Evolutionary conservation across 2,888 invertebrate species (phyloP).

Genomic region (Drymonia ruficornis): DNA sequence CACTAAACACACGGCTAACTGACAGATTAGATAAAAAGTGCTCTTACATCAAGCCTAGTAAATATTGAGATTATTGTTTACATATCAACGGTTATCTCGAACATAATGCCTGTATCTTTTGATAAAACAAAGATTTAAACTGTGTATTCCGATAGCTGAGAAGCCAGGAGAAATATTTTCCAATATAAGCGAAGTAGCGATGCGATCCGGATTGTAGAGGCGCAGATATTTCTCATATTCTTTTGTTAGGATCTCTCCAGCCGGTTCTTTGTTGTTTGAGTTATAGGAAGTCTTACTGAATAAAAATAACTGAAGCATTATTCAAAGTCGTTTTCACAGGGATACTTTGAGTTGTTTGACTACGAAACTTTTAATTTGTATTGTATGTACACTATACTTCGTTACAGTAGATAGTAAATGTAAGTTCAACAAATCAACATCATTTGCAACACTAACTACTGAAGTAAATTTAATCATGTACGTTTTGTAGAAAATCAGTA

Average conservation of each 20-base stretch:
- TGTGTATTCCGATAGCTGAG: slow-evolving; percentile 50
- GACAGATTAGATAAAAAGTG: slow-evolving; percentile 38
- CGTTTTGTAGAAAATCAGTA: too few species aligned
- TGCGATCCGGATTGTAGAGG: slow-evolving; percentile 70
- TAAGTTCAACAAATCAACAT: too few species aligned
- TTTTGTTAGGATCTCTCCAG: slow-evolving; percentile 73
- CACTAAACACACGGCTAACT: slow-evolving; percentile 33
- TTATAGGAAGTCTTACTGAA: slow-evolving; percentile 69
- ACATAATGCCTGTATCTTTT: slow-evolving; percentile 13
- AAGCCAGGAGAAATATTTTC: slow-evolving; percentile 68
- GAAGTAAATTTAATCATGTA: too few species aligned
- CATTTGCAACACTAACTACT: too few species aligned
- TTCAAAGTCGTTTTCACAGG: slow-evolving; percentile 55
- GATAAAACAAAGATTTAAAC: slow-evolving; percentile 36
- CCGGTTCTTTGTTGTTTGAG: slow-evolving; percentile 75
- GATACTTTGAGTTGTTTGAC: slow-evolving; percentile 51
- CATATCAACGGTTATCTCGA: slow-evolving; percentile 25
- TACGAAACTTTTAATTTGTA: slow-evolving; percentile 47
- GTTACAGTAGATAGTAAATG: too few species aligned
- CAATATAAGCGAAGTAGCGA: slow-evolving; percentile 71
- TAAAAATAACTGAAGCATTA: slow-evolving; percentile 71
- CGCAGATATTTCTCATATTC: slow-evolving; percentile 79
- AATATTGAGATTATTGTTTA: slow-evolving; percentile 5
- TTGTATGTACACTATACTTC: slow-evolving; percentile 5
- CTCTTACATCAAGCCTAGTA: slow-evolving; percentile 11